These are phyloP conservation scores for Machaerirhynchus nigripectus DNA, from an alignment of 2,113 vertebrate genomes.

Conservation along the genomic window DNA sequence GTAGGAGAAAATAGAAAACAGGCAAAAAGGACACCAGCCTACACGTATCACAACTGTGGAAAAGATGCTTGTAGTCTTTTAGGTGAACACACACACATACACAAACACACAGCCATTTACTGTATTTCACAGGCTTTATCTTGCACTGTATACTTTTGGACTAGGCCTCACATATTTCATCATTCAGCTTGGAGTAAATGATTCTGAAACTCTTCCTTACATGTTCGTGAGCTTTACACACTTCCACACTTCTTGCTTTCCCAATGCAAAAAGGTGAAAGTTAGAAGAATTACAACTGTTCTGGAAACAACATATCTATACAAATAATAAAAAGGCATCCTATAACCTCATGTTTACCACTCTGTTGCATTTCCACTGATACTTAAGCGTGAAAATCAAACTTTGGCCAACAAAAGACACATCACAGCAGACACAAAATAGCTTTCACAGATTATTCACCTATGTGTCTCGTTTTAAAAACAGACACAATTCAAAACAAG, in stretches of 20 bases:
- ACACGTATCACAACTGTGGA: background rate
- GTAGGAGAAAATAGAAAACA: background rate
- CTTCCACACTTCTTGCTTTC: background rate
- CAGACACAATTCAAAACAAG: background rate
- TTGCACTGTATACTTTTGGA: background rate
- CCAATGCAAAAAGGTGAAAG: background rate
- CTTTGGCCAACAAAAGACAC: background rate
- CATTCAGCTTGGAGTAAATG: background rate
- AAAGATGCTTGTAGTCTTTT: background rate
- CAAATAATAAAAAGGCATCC: background rate
- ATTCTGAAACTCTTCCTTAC: background rate
- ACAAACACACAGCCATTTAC: background rate
- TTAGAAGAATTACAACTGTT: background rate
- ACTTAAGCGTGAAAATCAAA: background rate
- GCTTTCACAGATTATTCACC: background rate
- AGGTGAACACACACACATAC: background rate
- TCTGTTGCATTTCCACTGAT: background rate
- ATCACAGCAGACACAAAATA: background rate
- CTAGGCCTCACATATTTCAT: background rate
- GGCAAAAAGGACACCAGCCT: background rate
- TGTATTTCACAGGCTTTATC: background rate
- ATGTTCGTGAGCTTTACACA: background rate
- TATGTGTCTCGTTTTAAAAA: background rate
- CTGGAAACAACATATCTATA: background rate
- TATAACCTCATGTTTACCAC: background rate